Conservation (phyloP, 2,797 vertebrate genomes). For the Varecia variegata region DNA sequence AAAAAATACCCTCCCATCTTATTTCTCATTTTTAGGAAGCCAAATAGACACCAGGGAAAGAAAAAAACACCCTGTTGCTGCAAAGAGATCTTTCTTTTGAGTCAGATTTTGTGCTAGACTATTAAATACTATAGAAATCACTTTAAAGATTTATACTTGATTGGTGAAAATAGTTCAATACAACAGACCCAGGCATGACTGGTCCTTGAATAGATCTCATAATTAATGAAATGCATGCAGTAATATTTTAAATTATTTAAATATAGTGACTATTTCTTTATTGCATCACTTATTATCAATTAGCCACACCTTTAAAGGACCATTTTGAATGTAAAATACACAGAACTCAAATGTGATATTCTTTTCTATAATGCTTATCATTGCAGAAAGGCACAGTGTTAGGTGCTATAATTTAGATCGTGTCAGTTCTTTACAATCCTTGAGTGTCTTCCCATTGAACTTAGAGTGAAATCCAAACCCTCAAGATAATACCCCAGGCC, state of each 20-base stretch:
- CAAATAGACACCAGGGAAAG: not conserved
- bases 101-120: not conserved
- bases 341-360: not conserved
- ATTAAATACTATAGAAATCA: not conserved
- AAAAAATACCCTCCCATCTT: not conserved
- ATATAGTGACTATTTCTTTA: not conserved
- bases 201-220: not conserved
- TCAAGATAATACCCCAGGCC: rapidly evolving
- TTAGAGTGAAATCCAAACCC: not conserved
- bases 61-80: rapidly evolving
- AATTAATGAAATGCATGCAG: not conserved
- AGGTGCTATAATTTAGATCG: not conserved
- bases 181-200: not conserved
- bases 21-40: not conserved
- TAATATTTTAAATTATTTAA: not conserved
- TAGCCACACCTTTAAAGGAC: not conserved
- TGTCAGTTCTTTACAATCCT: not conserved
- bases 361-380: not conserved
- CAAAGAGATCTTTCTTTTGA: not conserved
- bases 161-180: not conserved
- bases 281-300: not conserved
- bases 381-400: not conserved
- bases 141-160: not conserved
- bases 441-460: not conserved
- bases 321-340: not conserved